These are phyloP conservation scores for Ligdia adustata DNA, from an alignment of 2,888 invertebrate species.

Conservation along the genomic window DNA sequence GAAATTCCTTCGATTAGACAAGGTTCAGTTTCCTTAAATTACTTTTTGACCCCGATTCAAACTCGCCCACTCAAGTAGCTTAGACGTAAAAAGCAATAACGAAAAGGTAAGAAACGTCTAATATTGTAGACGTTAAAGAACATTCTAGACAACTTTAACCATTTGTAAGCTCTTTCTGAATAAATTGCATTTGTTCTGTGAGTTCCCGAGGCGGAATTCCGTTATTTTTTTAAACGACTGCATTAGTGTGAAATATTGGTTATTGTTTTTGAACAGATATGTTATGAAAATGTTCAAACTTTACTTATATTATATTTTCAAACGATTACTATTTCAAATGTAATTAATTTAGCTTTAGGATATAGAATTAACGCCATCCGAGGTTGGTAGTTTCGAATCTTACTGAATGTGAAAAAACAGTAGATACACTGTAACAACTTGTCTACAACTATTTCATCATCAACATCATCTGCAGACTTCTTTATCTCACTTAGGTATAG, in stretches of 20 bases:
- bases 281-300: no score
- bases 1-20: background rate
- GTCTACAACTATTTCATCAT: no score
- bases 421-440: no score
- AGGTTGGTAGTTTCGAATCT: no score
- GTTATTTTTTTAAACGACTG: slow-evolving; percentile 12
- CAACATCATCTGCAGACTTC: no score
- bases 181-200: slow-evolving; percentile 22
- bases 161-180: slow-evolving; percentile 18
- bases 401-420: no score
- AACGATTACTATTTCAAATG: no score
- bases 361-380: no score
- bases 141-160: slow-evolving; percentile 19
- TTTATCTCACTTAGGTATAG: no score
- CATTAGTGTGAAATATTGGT: slow-evolving; percentile 6
- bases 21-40: slow-evolving; percentile 15
- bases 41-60: slow-evolving; percentile 6
- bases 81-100: slow-evolving; percentile 13
- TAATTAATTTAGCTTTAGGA: no score
- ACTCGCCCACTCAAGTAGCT: background rate
- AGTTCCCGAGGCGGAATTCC: slow-evolving; percentile 8
- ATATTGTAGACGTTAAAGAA: slow-evolving; percentile 9
- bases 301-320: no score
- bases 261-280: slow-evolving; percentile 1
- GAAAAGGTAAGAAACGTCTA: slow-evolving; percentile 13